phyloP scores from a whole-genome alignment of 2,797 vertebrate genomes.

The Sciurus vulgaris region DNA sequence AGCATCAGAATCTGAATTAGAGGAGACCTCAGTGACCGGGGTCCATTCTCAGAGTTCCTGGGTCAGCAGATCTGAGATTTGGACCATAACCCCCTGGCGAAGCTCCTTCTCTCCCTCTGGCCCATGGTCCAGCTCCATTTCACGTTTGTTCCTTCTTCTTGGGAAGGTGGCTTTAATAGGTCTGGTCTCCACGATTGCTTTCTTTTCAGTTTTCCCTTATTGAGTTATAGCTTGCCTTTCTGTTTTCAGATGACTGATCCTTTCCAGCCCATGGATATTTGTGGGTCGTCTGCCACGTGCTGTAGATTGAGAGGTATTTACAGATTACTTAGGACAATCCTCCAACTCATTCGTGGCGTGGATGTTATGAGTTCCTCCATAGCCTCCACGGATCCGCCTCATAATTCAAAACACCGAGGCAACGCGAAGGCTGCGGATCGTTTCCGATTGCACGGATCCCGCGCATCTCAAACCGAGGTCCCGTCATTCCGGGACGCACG shows the following conservation, averaged over 20 bases:
- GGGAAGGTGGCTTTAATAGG: too few relatives aligned
- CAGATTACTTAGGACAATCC: neutral
- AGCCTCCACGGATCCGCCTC: neutral
- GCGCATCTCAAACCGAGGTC: neutral
- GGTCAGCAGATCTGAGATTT: neutral
- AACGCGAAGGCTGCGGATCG: neutral
- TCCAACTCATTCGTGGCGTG: neutral
- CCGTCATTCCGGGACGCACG: neutral
- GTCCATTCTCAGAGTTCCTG: rapidly evolving
- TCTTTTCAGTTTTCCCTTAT: rapidly evolving
- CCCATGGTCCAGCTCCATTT: rapidly evolving
- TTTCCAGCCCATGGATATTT: neutral
- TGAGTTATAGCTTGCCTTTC: too few relatives aligned
- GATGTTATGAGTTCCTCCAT: neutral
- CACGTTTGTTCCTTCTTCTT: rapidly evolving
- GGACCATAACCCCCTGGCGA: rapidly evolving
- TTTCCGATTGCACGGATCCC: too few relatives aligned
- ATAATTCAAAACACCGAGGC: neutral
- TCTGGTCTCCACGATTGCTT: rapidly evolving
- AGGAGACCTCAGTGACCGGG: neutral
- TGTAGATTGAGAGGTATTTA: too few relatives aligned
- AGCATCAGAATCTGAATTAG: neutral
- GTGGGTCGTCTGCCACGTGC: too few relatives aligned
- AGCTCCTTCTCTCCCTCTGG: rapidly evolving
- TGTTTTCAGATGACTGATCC: rapidly evolving